Base-by-base conservation (phyloP, 2,888 invertebrate genomes). In the Aporophyla nigra region DNA sequence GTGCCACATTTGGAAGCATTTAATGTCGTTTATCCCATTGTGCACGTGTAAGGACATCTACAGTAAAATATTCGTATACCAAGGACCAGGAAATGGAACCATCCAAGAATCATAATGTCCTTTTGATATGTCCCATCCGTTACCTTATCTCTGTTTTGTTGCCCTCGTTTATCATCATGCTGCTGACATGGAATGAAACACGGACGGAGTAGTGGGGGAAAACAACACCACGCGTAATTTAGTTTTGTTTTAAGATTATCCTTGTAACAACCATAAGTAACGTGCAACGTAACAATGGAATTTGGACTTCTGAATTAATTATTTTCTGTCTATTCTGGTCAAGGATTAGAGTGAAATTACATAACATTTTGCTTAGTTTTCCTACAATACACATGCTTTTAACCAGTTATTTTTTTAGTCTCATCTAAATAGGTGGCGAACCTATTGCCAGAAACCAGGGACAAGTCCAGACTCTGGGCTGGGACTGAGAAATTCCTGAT, bases 81-180 rank as follows among this genome's bases (percentile, higher is more conserved):
- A 72, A 67, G 58, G 77, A 72, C 54, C 70, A 59, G 24, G 59
- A 21, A 79, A 68, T 65, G 49, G 54, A 71, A 67, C 27, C n/a
- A 61, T 69, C 16, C 69, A 74, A 81, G 78, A 86, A 84, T 84
- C 79, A 78, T 85, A 85, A 89, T 78, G 80, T 78, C 72, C 80
- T 76, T 86, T 86, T 89, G 82, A 86, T 87, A 79, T 72, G 75
- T 68, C 77, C 77, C 74, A 66, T 82, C 69, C 62, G 70, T 76
- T 74, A 85, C 33, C 43, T 56, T 66, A 65, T 67, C 77, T 80
- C 27, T 76, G 63, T 79, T 78, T 72, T 77, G 77, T 73, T 66
- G 63, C 67, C 71, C 62, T 86, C 80, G 63, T 87, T 72, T 74
- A 82, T 87, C 80, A 87, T 78, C 72, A 80, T 54, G 59, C 78